Conservation (phyloP, 2,888 invertebrate genomes). For the Muschampia plurimacula region DNA sequence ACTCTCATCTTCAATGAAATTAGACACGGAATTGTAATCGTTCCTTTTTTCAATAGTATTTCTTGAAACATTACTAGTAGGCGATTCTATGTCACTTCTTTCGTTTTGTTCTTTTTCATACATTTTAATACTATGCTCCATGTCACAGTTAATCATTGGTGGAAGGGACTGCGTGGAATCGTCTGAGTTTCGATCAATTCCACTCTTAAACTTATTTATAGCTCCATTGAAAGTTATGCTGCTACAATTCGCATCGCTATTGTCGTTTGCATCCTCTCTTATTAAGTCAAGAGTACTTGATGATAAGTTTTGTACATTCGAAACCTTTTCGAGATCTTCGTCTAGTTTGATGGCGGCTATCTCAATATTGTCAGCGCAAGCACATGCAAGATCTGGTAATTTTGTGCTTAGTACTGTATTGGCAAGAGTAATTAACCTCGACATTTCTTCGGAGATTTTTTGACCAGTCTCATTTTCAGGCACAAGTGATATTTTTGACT, state of each 20-base stretch:
- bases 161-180: constrained; percentile 60
- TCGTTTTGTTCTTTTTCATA: constrained; percentile 53
- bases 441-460: constrained; percentile 77
- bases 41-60: constrained; percentile 58
- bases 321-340: constrained; percentile 47
- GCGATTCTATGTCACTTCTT: constrained; percentile 46
- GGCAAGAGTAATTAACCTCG: constrained; percentile 80
- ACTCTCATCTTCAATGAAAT: constrained; percentile 90
- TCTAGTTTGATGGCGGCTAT: constrained; percentile 39
- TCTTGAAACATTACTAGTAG: constrained; percentile 51
- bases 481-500: constrained; percentile 68
- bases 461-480: constrained; percentile 65
- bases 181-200: constrained; percentile 54
- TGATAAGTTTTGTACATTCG: constrained; percentile 52
- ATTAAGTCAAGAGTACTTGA: constrained; percentile 56
- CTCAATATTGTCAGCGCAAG: constrained; percentile 53
- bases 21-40: constrained; percentile 65
- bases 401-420: constrained; percentile 78
- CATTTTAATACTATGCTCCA: constrained; percentile 61
- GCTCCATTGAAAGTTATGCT: constrained; percentile 54
- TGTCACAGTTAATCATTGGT: constrained; percentile 53
- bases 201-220: constrained; percentile 54
- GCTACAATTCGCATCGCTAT: constrained; percentile 57
- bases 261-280: constrained; percentile 58
- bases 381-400: constrained; percentile 73